These are phyloP conservation scores for Smittia aterrima DNA, from an alignment of 2,888 invertebrate species.

Conservation along the genomic window DNA sequence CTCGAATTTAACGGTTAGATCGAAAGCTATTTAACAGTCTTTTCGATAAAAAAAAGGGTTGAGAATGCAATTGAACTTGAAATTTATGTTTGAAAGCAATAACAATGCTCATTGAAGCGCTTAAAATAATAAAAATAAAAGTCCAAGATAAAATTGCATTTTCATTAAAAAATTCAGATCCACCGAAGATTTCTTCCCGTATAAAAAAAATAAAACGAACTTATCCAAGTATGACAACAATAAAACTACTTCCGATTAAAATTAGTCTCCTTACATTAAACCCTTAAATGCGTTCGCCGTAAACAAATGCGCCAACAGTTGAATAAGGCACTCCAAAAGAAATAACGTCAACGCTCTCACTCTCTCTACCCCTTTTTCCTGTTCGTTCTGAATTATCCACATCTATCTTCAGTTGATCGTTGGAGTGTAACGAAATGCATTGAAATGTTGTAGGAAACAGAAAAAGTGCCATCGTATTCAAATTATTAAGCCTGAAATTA, in stretches of 20 bases:
- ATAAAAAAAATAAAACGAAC: background rate
- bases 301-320: constrained; percentile 17
- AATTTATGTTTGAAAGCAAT: constrained; percentile 14
- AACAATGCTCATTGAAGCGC: constrained; percentile 31
- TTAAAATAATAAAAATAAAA: constrained; percentile 20
- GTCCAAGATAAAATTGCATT: background rate
- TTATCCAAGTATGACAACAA: constrained; percentile 41
- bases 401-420: constrained; percentile 34
- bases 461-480: constrained; percentile 40
- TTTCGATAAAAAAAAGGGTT: constrained; percentile 33
- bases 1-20: constrained; percentile 20
- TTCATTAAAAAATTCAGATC: background rate
- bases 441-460: constrained; percentile 17
- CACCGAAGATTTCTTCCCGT: background rate
- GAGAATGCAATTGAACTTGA: constrained; percentile 41
- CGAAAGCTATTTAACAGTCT: background rate
- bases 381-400: constrained; percentile 28
- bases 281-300: constrained; percentile 17
- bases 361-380: constrained; percentile 31
- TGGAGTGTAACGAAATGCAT: constrained; percentile 40
- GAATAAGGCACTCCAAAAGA: background rate
- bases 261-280: constrained; percentile 21
- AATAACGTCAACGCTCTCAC: background rate
- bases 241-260: constrained; percentile 39
- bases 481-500: constrained; percentile 40